Percentiles rank a stretch among this genome's conserved stretches.
phyloP scores from a whole-genome alignment of 2,113 vertebrate species.

The Lepus americanus region DNA sequence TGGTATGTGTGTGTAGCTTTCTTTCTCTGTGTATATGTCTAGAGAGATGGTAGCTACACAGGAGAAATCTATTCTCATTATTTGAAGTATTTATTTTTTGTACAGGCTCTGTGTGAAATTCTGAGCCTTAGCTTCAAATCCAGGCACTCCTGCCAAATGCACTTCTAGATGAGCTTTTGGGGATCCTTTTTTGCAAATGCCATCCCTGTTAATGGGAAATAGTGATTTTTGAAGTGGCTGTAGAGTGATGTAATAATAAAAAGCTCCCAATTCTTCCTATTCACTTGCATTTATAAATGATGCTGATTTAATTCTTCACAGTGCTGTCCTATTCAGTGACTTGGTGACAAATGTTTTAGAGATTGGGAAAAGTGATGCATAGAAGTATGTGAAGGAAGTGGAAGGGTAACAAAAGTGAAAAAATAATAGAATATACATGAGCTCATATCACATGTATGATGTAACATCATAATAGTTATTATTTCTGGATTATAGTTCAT shows the following conservation, averaged over 20 bases:
- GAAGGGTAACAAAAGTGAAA: not conserved
- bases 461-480: not conserved
- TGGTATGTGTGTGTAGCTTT: too few relatives aligned
- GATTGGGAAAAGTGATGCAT: constrained; percentile 12
- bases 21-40: too few relatives aligned
- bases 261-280: not conserved
- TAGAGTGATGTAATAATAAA: not conserved
- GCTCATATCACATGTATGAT: not conserved
- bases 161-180: constrained; percentile 54
- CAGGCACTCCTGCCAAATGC: constrained; percentile 34
- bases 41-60: not conserved
- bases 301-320: not conserved
- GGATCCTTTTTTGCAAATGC: not conserved
- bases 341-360: constrained; percentile 49
- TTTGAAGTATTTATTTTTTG: constrained; percentile 9
- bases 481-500: not conserved
- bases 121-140: constrained; percentile 45
- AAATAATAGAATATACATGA: not conserved
- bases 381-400: not conserved
- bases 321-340: not conserved
- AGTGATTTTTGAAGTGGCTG: not conserved
- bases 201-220: constrained; percentile 21
- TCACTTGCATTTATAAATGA: not conserved
- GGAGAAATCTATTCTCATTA: not conserved
- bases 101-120: constrained; percentile 32